phyloP scores from a whole-genome alignment of 1,140 invertebrate genomes.

The Chymomyza costata region DNA sequence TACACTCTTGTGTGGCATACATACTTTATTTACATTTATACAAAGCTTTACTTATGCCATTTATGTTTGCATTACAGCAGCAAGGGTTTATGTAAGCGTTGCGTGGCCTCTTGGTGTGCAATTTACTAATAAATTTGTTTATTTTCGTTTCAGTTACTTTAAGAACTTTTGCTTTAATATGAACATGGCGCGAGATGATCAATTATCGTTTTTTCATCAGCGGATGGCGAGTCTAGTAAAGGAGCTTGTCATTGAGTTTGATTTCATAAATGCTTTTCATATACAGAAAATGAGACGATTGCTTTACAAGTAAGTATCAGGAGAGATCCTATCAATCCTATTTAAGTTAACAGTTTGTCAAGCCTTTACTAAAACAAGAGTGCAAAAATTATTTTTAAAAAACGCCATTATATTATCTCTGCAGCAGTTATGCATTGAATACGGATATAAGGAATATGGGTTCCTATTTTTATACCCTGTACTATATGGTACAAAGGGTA shows the following conservation, averaged over 20 bases:
- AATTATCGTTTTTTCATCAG: constrained; percentile 63
- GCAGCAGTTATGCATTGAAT: background rate
- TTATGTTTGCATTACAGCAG: no score
- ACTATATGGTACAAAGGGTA: no score
- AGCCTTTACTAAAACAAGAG: no score
- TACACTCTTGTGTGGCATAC: no score
- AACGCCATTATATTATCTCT: background rate
- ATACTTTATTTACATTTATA: no score
- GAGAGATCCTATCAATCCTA: background rate
- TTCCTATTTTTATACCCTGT: no score
- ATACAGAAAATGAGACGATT: constrained; percentile 68
- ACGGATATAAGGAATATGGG: no score
- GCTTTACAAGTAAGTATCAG: constrained; percentile 55
- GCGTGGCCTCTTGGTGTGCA: constrained; percentile 3
- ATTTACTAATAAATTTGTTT: constrained; percentile 18
- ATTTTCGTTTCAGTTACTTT: constrained; percentile 56
- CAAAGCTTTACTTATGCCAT: no score
- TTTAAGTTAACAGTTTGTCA: no score
- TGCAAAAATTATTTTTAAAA: no score
- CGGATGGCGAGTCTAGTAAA: constrained; percentile 54
- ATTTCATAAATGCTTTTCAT: constrained; percentile 68
- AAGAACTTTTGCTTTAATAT: constrained; percentile 67
- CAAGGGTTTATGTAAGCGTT: no score
- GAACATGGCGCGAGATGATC: constrained; percentile 61
- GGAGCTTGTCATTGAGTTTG: constrained; percentile 65